Conservation (phyloP, 2,888 invertebrate genomes). For the Stenichneumon culpator region DNA sequence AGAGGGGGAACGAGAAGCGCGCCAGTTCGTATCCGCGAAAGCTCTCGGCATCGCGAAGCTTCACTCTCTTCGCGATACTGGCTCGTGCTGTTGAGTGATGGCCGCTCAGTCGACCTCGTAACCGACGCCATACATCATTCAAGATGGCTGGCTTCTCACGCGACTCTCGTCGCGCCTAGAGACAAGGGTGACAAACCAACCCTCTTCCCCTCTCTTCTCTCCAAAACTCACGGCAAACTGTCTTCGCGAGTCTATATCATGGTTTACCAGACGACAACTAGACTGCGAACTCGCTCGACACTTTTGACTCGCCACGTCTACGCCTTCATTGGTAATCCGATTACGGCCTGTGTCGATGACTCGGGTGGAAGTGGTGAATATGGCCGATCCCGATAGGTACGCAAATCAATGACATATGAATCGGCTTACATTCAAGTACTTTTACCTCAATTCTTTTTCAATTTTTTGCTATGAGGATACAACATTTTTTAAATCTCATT, state of each 20-base stretch:
- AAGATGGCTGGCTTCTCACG: constrained; percentile 85
- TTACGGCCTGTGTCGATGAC: not conserved
- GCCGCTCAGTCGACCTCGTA: constrained; percentile 87
- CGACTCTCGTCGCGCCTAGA: constrained; percentile 75
- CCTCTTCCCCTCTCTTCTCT: constrained; percentile 70
- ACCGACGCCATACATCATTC: constrained; percentile 88
- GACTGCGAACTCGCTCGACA: constrained; percentile 26
- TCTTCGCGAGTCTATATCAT: constrained; percentile 75
- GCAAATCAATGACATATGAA: not conserved
- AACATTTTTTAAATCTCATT: not conserved
- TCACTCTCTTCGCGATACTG: constrained; percentile 57
- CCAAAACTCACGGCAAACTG: constrained; percentile 66
- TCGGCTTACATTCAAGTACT: not conserved
- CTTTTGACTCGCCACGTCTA: constrained; percentile 51
- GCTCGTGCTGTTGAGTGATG: constrained; percentile 86
- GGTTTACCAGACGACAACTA: not conserved
- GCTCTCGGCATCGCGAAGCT: constrained; percentile 68
- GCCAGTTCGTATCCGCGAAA: constrained; percentile 48
- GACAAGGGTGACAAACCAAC: constrained; percentile 82
- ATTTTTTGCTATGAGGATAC: no score
- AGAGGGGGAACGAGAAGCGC: constrained; percentile 3
- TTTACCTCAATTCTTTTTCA: not conserved
- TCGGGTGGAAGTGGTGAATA: not conserved
- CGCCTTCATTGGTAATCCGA: constrained; percentile 65
- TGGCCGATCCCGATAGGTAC: not conserved